phyloP scores from a whole-genome alignment of 2,888 invertebrate species.

The Omphaloscelis lunosa region DNA sequence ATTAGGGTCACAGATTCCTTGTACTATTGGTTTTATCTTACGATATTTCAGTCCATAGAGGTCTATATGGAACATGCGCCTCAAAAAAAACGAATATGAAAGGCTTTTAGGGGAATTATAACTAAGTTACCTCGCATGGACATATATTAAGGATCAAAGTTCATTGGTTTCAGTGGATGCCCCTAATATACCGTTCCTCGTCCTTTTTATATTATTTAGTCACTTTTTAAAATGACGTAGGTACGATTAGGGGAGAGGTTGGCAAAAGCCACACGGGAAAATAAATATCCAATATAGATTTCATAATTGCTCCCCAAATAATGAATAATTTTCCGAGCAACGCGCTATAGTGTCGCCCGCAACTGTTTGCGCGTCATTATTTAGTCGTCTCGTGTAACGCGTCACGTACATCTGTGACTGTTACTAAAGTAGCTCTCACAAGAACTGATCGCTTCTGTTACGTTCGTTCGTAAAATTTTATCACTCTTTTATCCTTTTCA shows the following conservation, averaged over 20 bases:
- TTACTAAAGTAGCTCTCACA: constrained; percentile 68
- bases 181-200: not conserved
- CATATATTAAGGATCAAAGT: not conserved
- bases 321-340: constrained; percentile 60
- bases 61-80: no score
- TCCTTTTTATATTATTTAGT: not conserved
- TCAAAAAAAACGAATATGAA: not conserved
- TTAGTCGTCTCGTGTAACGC: constrained; percentile 75
- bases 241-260: not conserved
- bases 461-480: constrained; percentile 59
- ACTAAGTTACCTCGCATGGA: not conserved
- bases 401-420: constrained; percentile 74
- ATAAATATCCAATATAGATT: constrained; percentile 13
- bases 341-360: constrained; percentile 68
- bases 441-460: constrained; percentile 60
- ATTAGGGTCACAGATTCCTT: constrained; percentile 41
- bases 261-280: not conserved
- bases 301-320: constrained; percentile 41
- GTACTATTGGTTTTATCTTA: constrained; percentile 24
- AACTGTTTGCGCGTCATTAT: constrained; percentile 75
- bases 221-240: not conserved
- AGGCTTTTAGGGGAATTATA: constrained; percentile 6
- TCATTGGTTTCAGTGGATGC: not conserved
- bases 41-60: not conserved
- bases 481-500: constrained; percentile 55